phyloP scores from a whole-genome alignment of 2,888 invertebrate genomes.

The Pollenia amentaria region DNA sequence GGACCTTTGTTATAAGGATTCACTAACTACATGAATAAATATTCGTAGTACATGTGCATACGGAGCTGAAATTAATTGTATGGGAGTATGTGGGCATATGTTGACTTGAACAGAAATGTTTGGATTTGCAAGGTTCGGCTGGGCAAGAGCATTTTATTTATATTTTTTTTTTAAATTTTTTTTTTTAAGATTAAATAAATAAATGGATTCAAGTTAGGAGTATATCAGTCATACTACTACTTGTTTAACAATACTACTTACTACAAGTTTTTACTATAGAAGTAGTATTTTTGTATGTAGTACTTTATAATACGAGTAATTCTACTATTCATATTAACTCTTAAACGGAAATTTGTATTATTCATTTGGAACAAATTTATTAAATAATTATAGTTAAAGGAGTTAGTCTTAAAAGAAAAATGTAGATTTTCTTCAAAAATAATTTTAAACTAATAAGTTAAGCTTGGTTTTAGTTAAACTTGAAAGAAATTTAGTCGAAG shows the following conservation, averaged over 20 bases:
- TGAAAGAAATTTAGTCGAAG: too few relatives aligned
- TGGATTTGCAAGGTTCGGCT: conserved; percentile 28
- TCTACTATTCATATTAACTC: conserved; percentile 20
- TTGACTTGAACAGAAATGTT: conserved; percentile 24
- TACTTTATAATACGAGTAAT: background rate
- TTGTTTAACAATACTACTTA: conserved; percentile 22
- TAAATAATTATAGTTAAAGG: too few relatives aligned
- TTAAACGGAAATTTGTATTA: background rate
- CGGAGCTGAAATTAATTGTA: conserved; percentile 38
- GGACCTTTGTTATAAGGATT: conserved; percentile 67
- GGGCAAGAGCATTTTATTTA: conserved; percentile 14
- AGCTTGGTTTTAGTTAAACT: too few relatives aligned
- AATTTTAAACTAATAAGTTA: too few relatives aligned
- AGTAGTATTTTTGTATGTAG: conserved; percentile 24
- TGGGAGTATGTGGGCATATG: conserved; percentile 25
- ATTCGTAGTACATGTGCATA: conserved; percentile 33
- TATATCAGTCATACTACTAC: conserved; percentile 24
- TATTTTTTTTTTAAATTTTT: background rate
- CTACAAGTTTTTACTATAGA: conserved; percentile 34
- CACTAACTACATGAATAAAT: conserved; percentile 51
- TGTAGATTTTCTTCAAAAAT: too few relatives aligned
- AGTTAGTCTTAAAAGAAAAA: too few relatives aligned
- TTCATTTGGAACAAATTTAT: background rate
- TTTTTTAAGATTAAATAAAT: conserved; percentile 26
- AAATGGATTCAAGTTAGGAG: conserved; percentile 42